phyloP scores from a whole-genome alignment of 2,113 vertebrate genomes.

The Prionailurus viverrinus region DNA sequence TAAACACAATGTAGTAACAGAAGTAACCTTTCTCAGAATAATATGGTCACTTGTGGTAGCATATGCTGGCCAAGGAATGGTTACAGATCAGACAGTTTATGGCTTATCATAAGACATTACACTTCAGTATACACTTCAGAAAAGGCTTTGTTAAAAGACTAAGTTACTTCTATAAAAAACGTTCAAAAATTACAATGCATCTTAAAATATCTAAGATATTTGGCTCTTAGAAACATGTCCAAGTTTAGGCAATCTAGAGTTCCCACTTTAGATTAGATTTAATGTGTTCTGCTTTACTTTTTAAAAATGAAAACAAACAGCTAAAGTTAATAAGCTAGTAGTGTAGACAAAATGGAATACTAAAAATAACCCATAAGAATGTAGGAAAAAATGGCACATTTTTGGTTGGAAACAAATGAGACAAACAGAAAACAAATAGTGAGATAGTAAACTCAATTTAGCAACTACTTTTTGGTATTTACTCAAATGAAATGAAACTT shows the following conservation, averaged over 20 bases:
- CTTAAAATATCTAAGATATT: neutral
- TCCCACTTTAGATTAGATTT: constrained; percentile 34
- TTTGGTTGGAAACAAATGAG: neutral
- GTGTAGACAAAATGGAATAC: neutral
- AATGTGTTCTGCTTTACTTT: constrained; percentile 23
- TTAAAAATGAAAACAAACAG: neutral
- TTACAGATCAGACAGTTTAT: neutral
- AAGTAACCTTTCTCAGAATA: constrained; percentile 31
- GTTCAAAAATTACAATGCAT: neutral
- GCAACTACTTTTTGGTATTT: neutral
- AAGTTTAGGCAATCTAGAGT: neutral
- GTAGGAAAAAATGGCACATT: neutral
- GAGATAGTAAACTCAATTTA: neutral
- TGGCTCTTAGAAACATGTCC: neutral
- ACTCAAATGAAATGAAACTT: neutral
- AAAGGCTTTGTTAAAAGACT: constrained; percentile 17
- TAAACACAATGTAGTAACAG: neutral
- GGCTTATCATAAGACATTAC: neutral
- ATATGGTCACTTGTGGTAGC: neutral
- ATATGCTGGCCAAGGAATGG: neutral
- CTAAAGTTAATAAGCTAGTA: neutral
- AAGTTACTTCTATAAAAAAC: neutral
- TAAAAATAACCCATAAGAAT: neutral
- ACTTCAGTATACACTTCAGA: neutral
- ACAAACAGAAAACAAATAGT: neutral